Evolutionary conservation across 2,113 vertebrate species (phyloP), one percentile per base, ranked within the genome.

Genomic region (Megalops atlanticus): DNA sequence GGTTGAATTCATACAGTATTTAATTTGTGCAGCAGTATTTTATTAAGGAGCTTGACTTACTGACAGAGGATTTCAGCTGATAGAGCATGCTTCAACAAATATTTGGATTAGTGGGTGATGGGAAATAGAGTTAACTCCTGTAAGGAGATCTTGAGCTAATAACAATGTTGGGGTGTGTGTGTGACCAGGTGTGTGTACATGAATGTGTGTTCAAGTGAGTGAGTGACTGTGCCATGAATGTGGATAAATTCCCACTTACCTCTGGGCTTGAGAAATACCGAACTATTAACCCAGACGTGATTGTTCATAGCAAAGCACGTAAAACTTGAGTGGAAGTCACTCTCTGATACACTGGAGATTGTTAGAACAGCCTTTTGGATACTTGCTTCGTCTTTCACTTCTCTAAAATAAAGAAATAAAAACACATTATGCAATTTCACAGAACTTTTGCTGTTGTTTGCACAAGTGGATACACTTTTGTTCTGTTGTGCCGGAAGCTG

Each of bases 281-380:
- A 75, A 1, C 74, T 52, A 27, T 0, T 45, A 1, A 0, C 0
- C n/a, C 0, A 11, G 0, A 0, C 0, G 0, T 4, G 27, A 0
- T 0, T 0, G 16, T 76, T 27, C 0, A 0, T 0, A 0, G 84
- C 90, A 0, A 0, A 0, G 41, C 92, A 94, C 0, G 11, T 0
- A 33, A 91, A 93, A 10, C 74, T 0, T 1, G 72, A 3, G 4
- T 43, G 14, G 52, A 92, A 92, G 76, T 94, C 85, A 2, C 47
- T 0, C 5, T 80, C 49, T 1, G 91, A 90, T 2, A 92, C 90
- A 36, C 45, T 82, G 2, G 38, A 8, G 16, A 94, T 92, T 54
- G 69, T 87, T 39, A 94, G 84, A 33, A 76, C 15, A 0, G 84
- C 79, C 1, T 79, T 86, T 80, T 43, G 4, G 40, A 45, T 41